Percentiles rank a stretch among this genome's conserved stretches.
These are phyloP conservation scores for Ditylenchus dipsaci DNA, from an alignment of 1,140 invertebrate species.

Conservation along the genomic window DNA sequence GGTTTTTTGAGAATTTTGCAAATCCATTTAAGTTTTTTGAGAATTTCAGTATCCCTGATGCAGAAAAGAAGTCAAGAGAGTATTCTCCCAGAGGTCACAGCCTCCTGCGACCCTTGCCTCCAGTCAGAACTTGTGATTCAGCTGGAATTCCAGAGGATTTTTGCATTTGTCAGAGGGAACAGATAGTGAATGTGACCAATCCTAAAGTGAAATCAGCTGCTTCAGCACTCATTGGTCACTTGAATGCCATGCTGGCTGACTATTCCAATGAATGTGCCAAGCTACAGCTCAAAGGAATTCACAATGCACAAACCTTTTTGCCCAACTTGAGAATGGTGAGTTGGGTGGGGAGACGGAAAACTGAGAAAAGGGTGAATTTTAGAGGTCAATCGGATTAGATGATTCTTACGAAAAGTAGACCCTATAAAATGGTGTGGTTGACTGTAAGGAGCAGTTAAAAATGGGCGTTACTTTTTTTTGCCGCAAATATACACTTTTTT, in stretches of 20 bases:
- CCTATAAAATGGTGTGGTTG: no score
- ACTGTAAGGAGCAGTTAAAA: no score
- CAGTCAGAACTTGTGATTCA: constrained; percentile 57
- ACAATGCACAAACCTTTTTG: constrained; percentile 27
- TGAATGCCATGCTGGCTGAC: constrained; percentile 46
- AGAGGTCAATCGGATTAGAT: no score
- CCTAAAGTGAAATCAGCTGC: constrained; percentile 38
- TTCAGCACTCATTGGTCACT: constrained; percentile 45
- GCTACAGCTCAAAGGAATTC: constrained; percentile 22
- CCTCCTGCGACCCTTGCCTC: constrained; percentile 57
- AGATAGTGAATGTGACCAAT: constrained; percentile 30
- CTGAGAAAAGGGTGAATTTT: no score
- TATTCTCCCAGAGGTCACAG: constrained; percentile 55
- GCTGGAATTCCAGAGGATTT: constrained; percentile 60
- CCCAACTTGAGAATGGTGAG: constrained; percentile 32
- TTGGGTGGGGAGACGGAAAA: no score
- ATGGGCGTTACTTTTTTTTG: no score
- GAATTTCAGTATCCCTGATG: neutral
- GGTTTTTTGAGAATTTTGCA: constrained; percentile 11
- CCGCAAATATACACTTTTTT: no score
- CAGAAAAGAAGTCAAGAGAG: constrained; percentile 13
- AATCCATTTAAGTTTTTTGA: constrained; percentile 15
- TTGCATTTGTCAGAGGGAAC: constrained; percentile 59
- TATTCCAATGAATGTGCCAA: constrained; percentile 27
- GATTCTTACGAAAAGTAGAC: no score